These are phyloP conservation scores for Axea sp. DNA, from an alignment of 2,888 invertebrate genomes.

Conservation along the genomic window DNA sequence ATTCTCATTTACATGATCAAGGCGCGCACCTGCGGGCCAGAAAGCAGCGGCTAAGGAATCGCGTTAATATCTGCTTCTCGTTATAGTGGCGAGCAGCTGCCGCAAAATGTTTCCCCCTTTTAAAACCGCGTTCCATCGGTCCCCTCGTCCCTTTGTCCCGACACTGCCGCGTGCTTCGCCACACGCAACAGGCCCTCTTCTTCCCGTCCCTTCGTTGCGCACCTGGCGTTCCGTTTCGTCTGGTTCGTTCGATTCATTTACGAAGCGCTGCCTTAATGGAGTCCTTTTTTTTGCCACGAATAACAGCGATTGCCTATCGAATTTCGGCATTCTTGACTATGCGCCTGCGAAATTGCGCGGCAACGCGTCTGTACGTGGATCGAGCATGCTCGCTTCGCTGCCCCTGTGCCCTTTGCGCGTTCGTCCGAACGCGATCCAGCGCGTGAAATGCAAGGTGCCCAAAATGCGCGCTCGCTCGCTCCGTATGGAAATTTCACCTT, in stretches of 20 bases:
- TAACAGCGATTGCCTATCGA: conserved; percentile 39
- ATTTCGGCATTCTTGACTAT: conserved; percentile 58
- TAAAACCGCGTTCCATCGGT: conserved; percentile 61
- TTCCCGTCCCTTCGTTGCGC: conserved; percentile 39
- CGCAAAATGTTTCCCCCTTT: conserved; percentile 58
- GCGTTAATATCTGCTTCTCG: conserved; percentile 76
- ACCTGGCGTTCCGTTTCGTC: conserved; percentile 63
- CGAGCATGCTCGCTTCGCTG: conserved; percentile 46
- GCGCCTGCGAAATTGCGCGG: conserved; percentile 47
- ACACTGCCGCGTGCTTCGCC: conserved; percentile 58
- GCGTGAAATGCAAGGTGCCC: conserved; percentile 22
- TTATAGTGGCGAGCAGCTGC: conserved; percentile 71
- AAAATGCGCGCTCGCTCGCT: conserved; percentile 15
- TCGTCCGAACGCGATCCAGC: conserved; percentile 22
- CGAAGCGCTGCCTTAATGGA: conserved; percentile 48
- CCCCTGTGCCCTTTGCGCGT: conserved; percentile 23
- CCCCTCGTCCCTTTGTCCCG: conserved; percentile 51
- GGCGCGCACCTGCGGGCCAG: conserved; percentile 66
- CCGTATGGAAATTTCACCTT: conserved; percentile 31
- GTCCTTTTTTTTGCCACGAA: not conserved
- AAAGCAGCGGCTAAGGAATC: conserved; percentile 58
- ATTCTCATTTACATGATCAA: conserved; percentile 62
- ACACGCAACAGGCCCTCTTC: conserved; percentile 49
- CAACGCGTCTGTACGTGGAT: conserved; percentile 3
- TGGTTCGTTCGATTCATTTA: conserved; percentile 44